Percentiles rank a stretch among this genome's conserved stretches.
Conservation (phyloP, 2,888 invertebrate genomes). For the Melitaea athalia region DNA sequence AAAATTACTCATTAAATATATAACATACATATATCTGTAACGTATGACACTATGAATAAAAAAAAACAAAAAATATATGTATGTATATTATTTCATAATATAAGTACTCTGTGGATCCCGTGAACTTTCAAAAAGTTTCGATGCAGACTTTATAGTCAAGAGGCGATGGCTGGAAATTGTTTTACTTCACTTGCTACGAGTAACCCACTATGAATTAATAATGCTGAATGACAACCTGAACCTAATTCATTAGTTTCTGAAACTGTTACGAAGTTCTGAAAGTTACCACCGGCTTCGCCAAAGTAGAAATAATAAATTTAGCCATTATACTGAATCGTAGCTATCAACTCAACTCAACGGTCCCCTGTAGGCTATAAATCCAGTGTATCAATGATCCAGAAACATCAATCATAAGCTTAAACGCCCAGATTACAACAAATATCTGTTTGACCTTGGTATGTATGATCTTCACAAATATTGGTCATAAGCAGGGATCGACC, state of each 20-base stretch:
- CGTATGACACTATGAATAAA: not conserved
- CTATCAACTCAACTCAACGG: too few species aligned
- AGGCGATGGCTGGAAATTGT: constrained; percentile 9
- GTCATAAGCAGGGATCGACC: too few species aligned
- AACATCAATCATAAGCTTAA: too few species aligned
- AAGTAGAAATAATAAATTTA: not conserved
- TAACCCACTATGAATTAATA: constrained; percentile 10
- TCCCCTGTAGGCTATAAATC: too few species aligned
- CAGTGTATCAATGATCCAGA: too few species aligned
- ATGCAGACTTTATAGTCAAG: constrained; percentile 3
- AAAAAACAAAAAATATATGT: not conserved
- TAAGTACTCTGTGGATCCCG: not conserved
- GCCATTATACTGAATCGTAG: not conserved
- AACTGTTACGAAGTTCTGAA: not conserved
- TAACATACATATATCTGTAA: too few species aligned
- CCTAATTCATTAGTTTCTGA: constrained; percentile 7
- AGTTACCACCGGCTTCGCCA: not conserved
- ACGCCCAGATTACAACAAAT: too few species aligned
- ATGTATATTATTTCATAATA: not conserved
- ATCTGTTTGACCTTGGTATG: too few species aligned
- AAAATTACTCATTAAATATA: too few species aligned
- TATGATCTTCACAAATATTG: too few species aligned
- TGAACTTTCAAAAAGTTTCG: not conserved
- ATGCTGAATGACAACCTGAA: constrained; percentile 5
- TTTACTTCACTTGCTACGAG: constrained; percentile 3